Conservation (phyloP, 2,797 vertebrate species). For the Danio kyathit region DNA sequence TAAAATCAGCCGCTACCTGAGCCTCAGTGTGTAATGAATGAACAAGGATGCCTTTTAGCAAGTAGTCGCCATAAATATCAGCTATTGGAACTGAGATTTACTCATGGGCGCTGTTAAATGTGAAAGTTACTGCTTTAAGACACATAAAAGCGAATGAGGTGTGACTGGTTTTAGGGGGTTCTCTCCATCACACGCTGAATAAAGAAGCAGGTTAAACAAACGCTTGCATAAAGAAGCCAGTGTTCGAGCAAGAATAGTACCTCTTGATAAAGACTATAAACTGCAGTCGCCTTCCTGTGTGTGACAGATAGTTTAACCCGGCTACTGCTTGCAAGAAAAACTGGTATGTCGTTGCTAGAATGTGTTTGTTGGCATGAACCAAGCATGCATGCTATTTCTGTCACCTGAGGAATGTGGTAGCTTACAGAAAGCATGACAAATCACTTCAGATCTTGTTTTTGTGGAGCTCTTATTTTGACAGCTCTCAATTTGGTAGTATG, state of each 20-base stretch:
- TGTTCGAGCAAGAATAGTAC: constrained; percentile 34
- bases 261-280: constrained; percentile 28
- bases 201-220: constrained; percentile 68
- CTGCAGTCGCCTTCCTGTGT: neutral
- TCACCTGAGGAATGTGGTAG: constrained; percentile 15
- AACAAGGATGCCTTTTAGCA: constrained; percentile 57
- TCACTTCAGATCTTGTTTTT: constrained; percentile 3
- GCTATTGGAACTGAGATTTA: constrained; percentile 67
- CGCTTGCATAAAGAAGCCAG: constrained; percentile 25
- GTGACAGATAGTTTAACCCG: constrained; percentile 10
- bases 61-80: constrained; percentile 50
- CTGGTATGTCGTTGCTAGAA: neutral
- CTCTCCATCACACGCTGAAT: constrained; percentile 77
- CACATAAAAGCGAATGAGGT: constrained; percentile 67
- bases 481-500: neutral
- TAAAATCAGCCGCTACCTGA: constrained; percentile 38
- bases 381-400: constrained; percentile 18
- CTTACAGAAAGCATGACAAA: constrained; percentile 25
- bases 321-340: constrained; percentile 6
- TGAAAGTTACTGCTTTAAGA: constrained; percentile 73
- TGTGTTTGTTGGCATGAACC: constrained; percentile 30
- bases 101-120: constrained; percentile 73
- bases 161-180: constrained; percentile 63
- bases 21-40: constrained; percentile 51
- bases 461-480: neutral